phyloP scores from a whole-genome alignment of 2,797 vertebrate species.

The Peromyscus eremicus region DNA sequence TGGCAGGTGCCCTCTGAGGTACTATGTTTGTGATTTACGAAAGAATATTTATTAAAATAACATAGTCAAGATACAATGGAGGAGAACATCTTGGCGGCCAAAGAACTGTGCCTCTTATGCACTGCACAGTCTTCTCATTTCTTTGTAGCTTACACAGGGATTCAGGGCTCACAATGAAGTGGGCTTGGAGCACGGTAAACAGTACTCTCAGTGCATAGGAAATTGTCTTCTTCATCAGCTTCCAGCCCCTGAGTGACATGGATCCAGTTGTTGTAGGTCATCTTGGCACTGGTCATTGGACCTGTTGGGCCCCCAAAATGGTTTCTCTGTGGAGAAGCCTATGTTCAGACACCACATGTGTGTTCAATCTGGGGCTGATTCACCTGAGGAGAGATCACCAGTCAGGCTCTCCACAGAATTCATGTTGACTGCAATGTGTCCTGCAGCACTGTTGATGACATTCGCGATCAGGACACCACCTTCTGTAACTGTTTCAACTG shows the following conservation, averaged over 20 bases:
- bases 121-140: too few relatives aligned
- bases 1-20: fast-evolving
- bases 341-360: not conserved
- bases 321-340: not conserved
- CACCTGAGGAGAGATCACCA: not conserved
- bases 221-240: not conserved
- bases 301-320: fast-evolving
- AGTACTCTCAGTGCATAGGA: fast-evolving
- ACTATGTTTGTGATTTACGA: not conserved
- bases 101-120: fast-evolving
- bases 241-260: not conserved
- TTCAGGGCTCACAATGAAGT: not conserved
- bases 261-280: not conserved
- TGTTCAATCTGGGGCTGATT: not conserved
- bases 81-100: not conserved
- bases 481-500: not conserved
- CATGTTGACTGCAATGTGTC: not conserved
- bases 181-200: not conserved
- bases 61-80: not conserved
- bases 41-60: not conserved
- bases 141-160: too few relatives aligned
- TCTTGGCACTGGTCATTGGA: fast-evolving
- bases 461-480: not conserved
- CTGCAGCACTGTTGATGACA: not conserved
- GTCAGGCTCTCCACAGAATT: not conserved